Evolutionary conservation across 2,113 vertebrate species (phyloP), one percentile per base, ranked within the genome.

Genomic region (Copsychus sechellarum): DNA sequence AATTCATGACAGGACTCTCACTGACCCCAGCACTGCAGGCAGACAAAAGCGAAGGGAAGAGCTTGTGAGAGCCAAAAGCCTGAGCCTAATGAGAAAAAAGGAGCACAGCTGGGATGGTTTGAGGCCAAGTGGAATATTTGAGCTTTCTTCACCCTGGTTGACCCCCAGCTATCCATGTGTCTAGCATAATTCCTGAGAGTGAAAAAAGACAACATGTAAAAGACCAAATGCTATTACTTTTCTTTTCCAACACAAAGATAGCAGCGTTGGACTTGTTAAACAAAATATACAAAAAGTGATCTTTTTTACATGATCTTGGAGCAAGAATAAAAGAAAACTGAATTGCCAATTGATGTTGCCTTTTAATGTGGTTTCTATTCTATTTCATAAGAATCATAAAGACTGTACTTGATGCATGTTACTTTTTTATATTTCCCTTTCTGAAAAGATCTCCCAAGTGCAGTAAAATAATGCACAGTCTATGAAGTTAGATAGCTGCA

Each of bases 61-160:
- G 60, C 29, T 88, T 78, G 47, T 54, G 67, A 73, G 84, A 92
- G 92, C 78, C 85, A 74, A 91, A 64, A 82, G 82, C 61, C 33
- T 36, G 43, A 91, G 89, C 28, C 21, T 93, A 89, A 86, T 92
- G 88, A 94, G 87, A 90, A 95, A 88, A 96, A 87, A n/a, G 38
- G 33, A 97, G 62, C 76, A 95, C 95, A 96, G 86, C 88, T 95
- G 87, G 90, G 86, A 78, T 33, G 45, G 23, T 82, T 83, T 71
- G 74, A 84, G 48, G 88, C 93, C 94, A 95, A 94, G 38, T 60
- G 50, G 64, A 96, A 96, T 86, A 90, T 69, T 1, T 91, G 92
- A 94, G 88, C 31, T 86, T 85, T 83, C 86, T 86, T 97, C 81
- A 93, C 94, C 97, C 86, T 77, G 84, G 14, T 13, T 95, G 92